These are phyloP conservation scores for Rhinella marina DNA, from an alignment of 2,797 vertebrate genomes.

Conservation along the genomic window DNA sequence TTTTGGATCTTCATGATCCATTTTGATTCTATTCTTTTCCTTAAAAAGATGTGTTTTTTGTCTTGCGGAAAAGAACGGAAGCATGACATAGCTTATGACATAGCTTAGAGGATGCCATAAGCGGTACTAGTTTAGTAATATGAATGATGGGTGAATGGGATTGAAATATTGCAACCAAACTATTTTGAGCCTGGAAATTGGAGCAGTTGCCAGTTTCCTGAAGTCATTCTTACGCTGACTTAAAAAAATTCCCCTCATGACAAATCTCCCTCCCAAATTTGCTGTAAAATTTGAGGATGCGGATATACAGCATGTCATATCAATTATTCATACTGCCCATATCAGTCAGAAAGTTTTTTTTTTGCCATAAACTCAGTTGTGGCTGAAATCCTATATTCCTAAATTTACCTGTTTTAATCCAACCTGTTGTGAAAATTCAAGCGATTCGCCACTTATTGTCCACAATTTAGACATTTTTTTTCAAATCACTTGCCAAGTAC, in stretches of 20 bases:
- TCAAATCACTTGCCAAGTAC: slow-evolving; percentile 74
- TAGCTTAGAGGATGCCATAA: neutral
- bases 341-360: neutral
- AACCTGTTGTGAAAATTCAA: slow-evolving; percentile 14
- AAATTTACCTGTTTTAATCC: no score
- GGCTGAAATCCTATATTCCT: neutral
- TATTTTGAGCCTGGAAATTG: no score
- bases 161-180: neutral
- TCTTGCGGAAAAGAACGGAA: no score
- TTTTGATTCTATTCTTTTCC: no score
- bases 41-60: no score
- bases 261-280: neutral
- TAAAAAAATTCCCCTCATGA: no score
- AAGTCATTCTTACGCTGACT: no score
- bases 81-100: no score
- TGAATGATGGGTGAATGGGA: neutral
- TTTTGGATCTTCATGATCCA: no score
- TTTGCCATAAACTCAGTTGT: neutral
- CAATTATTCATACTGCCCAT: neutral
- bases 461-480: slow-evolving; percentile 74
- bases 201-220: no score
- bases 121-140: neutral
- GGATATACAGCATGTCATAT: neutral
- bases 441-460: slow-evolving; percentile 78
- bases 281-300: neutral